Percentiles rank a stretch among this genome's conserved stretches.
Evolutionary conservation across 2,113 vertebrate genomes (phyloP).

Genomic region (Xiphophorus maculatus): DNA sequence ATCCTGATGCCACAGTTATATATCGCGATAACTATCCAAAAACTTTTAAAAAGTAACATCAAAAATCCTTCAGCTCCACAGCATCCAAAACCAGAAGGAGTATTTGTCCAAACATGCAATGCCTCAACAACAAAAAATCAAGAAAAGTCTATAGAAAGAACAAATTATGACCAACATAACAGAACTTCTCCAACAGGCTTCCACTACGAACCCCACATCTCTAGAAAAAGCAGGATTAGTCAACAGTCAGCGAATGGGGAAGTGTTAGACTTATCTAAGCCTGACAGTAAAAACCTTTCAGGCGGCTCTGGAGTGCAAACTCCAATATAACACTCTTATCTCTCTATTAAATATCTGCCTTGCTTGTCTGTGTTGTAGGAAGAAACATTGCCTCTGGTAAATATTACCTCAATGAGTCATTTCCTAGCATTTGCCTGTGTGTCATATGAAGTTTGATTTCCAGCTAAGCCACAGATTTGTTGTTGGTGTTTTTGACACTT

Average conservation of each 20-base stretch:
- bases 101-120: too few species aligned
- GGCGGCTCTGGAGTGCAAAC: background rate
- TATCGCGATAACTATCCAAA: too few species aligned
- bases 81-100: too few species aligned
- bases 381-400: background rate
- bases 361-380: background rate
- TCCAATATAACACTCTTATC: background rate
- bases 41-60: too few species aligned
- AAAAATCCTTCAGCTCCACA: too few species aligned
- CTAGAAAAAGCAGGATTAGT: too few species aligned
- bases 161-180: too few species aligned
- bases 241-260: background rate
- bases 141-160: too few species aligned
- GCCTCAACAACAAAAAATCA: too few species aligned
- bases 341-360: background rate
- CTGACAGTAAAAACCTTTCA: background rate
- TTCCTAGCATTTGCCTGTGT: background rate
- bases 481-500: background rate
- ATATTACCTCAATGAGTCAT: background rate
- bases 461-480: background rate
- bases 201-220: too few species aligned
- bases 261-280: background rate
- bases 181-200: too few species aligned
- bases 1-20: too few species aligned
- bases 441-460: background rate